These are phyloP conservation scores for Pelochelys cantorii DNA, from an alignment of 2,797 vertebrate species.

Conservation along the genomic window DNA sequence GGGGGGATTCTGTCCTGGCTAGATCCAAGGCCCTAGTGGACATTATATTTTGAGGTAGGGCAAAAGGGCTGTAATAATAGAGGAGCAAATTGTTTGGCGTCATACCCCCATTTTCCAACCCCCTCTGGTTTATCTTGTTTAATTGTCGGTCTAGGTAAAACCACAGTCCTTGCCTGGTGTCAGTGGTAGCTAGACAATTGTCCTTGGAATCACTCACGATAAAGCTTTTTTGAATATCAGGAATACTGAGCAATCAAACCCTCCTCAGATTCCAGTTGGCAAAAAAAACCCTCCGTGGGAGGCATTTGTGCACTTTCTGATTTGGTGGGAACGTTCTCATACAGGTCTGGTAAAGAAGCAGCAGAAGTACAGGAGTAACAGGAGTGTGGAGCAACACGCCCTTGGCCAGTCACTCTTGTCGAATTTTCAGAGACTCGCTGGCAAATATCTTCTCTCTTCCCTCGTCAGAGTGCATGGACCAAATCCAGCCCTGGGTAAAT, in stretches of 20 bases:
- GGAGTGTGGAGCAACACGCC: neutral
- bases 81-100: neutral
- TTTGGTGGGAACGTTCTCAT: neutral
- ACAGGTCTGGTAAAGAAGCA: neutral
- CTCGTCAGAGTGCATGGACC: neutral
- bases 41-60: neutral
- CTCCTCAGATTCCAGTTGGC: neutral
- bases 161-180: neutral
- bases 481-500: neutral
- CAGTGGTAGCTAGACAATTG: neutral
- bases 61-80: accelerated
- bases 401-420: neutral
- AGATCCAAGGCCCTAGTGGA: accelerated
- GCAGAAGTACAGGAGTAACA: neutral
- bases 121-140: no score
- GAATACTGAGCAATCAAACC: neutral
- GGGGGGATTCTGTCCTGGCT: neutral
- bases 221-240: neutral
- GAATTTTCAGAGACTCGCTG: neutral
- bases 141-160: neutral
- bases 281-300: neutral
- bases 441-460: neutral
- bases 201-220: neutral
- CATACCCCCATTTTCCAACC: no score
- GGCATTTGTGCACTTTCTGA: neutral